Base-by-base conservation (phyloP, 2,888 invertebrate genomes). In the Agrypnus murinus region DNA sequence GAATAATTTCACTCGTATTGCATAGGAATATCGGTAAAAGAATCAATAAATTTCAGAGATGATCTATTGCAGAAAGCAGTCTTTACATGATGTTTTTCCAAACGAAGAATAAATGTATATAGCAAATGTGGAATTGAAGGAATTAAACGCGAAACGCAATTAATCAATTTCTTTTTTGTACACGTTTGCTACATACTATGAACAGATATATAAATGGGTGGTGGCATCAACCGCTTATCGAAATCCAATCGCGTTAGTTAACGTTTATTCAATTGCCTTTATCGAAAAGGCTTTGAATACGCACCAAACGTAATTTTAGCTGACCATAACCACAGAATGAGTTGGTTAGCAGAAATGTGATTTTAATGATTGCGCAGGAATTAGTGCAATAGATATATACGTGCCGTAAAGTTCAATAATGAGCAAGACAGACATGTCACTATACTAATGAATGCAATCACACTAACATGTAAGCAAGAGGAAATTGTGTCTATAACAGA, bases 371-470 rank as follows among this genome's bases (percentile, higher is more conserved):
- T 58, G 58, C 31, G 31, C 58, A 12, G 43, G 19, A 12, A 12
- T 38, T 38, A 57, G 17, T 38, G 19, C 19, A 38, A 38, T 38
- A 25, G 25, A 25, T 25, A 55, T 19, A 40, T 25, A 58, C 58
- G 58, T 58, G 58, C 7, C 40, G 43, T 57, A 53, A 9, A 65
- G n/a, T 57, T 40, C 57, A 57, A 40, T 65, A 63, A 66, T 64
- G 59, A 25, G 50, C 46, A 69, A 67, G 64, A 67, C 40, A 67
- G 38, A 48, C 70, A 73, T 73, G 73, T 63, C 65, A 66, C 58
- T 48, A 31, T 57, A 36, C 57, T 73, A 73, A 73, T 67, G 73
- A 73, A 70, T 59, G 69, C 65, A 73, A 73, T 73, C 70, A 72
- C 65, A 70, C 17, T 43, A 58, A 58, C 43, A 58, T 58, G 55